A percentile compares a stretch with the other conserved stretches of the same genome.
Evolutionary conservation across 1,140 invertebrate species (phyloP).

Genomic region (Melanaphis sacchari): DNA sequence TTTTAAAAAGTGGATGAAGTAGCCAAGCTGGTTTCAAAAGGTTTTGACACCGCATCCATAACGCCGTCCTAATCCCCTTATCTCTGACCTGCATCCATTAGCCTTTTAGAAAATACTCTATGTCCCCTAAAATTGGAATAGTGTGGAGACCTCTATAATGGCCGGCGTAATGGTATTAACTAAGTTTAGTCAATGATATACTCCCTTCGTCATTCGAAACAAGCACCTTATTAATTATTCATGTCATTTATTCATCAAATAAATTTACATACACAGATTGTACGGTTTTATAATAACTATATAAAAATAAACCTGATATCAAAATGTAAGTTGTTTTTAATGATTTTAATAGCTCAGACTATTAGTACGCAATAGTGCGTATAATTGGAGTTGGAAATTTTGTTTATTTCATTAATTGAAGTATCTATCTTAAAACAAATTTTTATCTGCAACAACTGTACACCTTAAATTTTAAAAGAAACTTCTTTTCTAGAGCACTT

Average conservation of each 20-base stretch:
- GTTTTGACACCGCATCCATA: background rate
- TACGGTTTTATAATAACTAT: background rate
- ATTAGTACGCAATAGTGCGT: background rate
- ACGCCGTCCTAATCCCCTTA: background rate
- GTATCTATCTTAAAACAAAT: background rate
- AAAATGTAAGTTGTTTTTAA: background rate
- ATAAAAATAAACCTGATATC: background rate
- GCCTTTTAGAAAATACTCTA: background rate
- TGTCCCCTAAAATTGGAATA: background rate
- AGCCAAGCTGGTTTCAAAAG: background rate
- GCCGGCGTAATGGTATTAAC: background rate
- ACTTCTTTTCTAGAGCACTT: no score
- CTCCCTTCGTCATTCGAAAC: background rate
- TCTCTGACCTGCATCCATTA: conserved; percentile 11
- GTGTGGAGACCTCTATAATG: background rate
- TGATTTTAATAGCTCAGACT: background rate
- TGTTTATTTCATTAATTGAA: no score
- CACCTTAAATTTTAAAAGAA: no score
- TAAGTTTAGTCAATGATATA: background rate
- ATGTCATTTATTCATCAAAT: background rate
- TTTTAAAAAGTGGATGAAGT: background rate
- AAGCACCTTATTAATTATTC: background rate
- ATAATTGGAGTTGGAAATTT: background rate
- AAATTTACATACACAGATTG: background rate
- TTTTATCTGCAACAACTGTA: background rate